Evolutionary conservation across 2,113 vertebrate genomes (phyloP), one percentile per base, ranked within the genome.

Genomic region (Thymallus thymallus): DNA sequence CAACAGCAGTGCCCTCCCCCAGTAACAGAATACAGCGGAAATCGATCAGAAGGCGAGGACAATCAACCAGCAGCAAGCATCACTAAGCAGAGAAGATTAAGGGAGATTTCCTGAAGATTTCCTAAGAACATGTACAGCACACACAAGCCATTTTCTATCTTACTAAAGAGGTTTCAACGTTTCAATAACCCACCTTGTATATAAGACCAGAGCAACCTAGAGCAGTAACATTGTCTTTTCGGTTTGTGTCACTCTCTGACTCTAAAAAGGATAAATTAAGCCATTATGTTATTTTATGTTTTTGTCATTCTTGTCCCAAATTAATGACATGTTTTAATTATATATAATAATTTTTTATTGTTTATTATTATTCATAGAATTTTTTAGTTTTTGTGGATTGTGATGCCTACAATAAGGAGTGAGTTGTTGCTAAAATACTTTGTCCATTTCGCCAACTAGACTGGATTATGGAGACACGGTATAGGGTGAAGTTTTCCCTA

Each of bases 11-110:
- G 16, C 16, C 48, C 80, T 92, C 87, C 86, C 91, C 90, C 85
- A 94, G 91, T 85, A 87, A 72, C 79, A 91, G 92, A 87, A 88
- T 88, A 91, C 90, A 91, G 83, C 93, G 90, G 86, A 92, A 93
- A 76, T 93, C 86, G 84, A 80, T 84, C 65, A 86, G 86, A 81
- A 89, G 84, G 75, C 86, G 68, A 12, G 79, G 81, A 72, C 90
- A 84, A 86, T 68, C 83, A 79, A 84, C 64, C 63, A 81, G 78
- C 77, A 77, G 82, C 77, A 87, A 81, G 1, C 78, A 86, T 83
- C 91, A 91, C 91, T 93, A 92, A 92, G 92, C 80, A 23, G 32
- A 35, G 74, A 77, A 80, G 51, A 51, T 18, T 51, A 79, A 16
- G 18, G 71, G 65, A 26, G 56, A 62, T 61, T 64, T 75, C 1